Conservation (phyloP, 1,140 invertebrate species). For the Drosophila auraria region DNA sequence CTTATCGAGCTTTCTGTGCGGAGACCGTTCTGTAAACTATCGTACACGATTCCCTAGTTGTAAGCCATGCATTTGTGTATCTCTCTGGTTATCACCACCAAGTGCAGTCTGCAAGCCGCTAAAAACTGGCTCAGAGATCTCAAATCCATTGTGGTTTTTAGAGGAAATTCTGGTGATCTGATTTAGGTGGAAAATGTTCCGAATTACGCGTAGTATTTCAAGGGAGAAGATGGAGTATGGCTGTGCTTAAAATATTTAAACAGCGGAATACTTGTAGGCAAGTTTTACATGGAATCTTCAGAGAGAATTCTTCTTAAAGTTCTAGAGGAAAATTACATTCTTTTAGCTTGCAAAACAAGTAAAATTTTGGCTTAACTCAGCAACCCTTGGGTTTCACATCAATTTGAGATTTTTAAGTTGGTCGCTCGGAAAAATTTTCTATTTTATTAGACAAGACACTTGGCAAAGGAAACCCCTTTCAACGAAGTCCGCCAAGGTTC, state of each 20-base stretch:
- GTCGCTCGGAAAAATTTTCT: conserved; percentile 21
- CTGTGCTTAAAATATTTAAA: too few relatives aligned
- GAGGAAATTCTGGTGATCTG: conserved; percentile 3
- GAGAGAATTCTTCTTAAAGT: too few relatives aligned
- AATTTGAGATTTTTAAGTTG: conserved; percentile 25
- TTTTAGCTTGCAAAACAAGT: neutral
- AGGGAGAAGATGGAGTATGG: too few relatives aligned
- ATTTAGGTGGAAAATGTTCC: conserved; percentile 14
- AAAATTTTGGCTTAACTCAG: neutral
- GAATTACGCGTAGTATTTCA: neutral
- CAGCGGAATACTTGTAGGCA: neutral
- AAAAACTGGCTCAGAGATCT: conserved; percentile 14
- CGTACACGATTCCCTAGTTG: conserved; percentile 52
- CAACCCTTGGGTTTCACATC: conserved; percentile 19
- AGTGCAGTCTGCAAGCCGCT: conserved; percentile 35
- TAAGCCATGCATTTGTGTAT: conserved; percentile 38
- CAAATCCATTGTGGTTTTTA: neutral
- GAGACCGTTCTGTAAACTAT: conserved; percentile 68
- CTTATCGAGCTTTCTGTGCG: conserved; percentile 45
- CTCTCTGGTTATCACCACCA: conserved; percentile 49
- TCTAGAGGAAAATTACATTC: neutral
- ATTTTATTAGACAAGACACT: conserved; percentile 41
- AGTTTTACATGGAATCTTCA: neutral
- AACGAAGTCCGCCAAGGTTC: neutral
- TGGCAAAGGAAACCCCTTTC: conserved; percentile 1